Evolutionary conservation across 1,140 invertebrate species (phyloP), one percentile per base, ranked within the genome.

Genomic region (Anadara kagoshimensis): DNA sequence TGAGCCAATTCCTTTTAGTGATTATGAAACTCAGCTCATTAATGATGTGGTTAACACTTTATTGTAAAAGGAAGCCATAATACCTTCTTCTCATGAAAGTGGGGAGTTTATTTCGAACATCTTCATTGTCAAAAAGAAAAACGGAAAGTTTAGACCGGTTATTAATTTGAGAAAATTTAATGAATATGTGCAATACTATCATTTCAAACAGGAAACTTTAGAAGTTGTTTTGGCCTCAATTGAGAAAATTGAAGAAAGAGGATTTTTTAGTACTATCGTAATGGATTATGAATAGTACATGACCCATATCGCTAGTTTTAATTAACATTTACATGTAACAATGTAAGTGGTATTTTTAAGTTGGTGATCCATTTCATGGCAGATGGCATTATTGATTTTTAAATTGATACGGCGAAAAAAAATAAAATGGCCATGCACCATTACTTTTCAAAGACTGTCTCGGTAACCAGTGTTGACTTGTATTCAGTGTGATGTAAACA

Each of bases 91-190:
- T 64, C n/a, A 44, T 24, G 20, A 26, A 7, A 47, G 47, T 8
- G 24, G n/a, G 24, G 10, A 47, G 24, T 51, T 22, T n/a, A 24
- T 29, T 47, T 49, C 24, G 4, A 43, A 47, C n/a, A 41, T 36
- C 18, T 59, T 59, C 24, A 22, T 59, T 18, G 22, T 5, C 10
- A 59, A 36, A 16, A 59, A 59, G 18, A 47, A 49, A 51, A 26
- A 59, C 22, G 18, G 53, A 14, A 58, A 41, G 26, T 53, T 64
- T 47, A 26, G 69, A 18, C 70, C 64, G 20, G 61, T 77, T 16
- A 59, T 77, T 12, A 77, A 77, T 63, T 57, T 77, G 44, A 68
- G 44, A 69, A 26, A 47, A 16, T 18, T 64, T 12, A 64, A 64
- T 51, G 3, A 64, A 11, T 47, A 22, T 51, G 26, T 64, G 0